Evolutionary conservation across 2,113 vertebrate species (phyloP).

Genomic region (Strigops habroptila): DNA sequence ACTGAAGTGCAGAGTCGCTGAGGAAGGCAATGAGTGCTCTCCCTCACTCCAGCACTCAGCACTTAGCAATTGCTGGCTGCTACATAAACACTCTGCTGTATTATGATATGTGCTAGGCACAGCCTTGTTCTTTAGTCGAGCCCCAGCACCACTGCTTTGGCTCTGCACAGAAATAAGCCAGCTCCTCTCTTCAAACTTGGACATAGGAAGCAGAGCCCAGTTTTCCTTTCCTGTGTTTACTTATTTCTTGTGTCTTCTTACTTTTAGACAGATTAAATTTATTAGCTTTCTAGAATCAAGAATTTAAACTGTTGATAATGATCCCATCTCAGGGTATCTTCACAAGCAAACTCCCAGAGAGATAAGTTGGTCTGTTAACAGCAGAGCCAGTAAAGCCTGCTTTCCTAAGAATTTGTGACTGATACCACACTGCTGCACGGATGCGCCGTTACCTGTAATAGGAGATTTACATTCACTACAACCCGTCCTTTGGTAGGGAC

Average conservation of each 20-base stretch:
- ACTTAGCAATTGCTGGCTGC: not conserved
- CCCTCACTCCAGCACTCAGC: not conserved
- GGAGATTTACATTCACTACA: not conserved
- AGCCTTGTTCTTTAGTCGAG: not conserved
- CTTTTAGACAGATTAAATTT: not conserved
- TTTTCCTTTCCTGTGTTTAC: not conserved
- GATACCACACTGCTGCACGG: not conserved
- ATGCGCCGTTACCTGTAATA: accelerated
- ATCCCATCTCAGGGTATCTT: not conserved
- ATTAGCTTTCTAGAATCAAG: slow-evolving; percentile 18
- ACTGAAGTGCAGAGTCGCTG: accelerated
- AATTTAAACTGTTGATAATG: slow-evolving; percentile 34
- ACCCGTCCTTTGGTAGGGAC: not conserved
- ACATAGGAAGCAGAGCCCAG: not conserved
- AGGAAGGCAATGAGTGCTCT: not conserved
- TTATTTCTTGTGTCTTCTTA: not conserved
- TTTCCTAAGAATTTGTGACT: not conserved
- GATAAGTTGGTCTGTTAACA: not conserved
- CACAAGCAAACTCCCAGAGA: not conserved
- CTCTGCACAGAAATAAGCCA: not conserved
- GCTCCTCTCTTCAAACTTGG: not conserved
- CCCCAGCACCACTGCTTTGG: not conserved
- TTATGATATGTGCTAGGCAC: not conserved
- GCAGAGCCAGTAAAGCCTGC: not conserved
- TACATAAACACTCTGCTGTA: not conserved